These are phyloP conservation scores for Megaceryle torquata DNA, from an alignment of 2,113 vertebrate genomes.

Conservation along the genomic window DNA sequence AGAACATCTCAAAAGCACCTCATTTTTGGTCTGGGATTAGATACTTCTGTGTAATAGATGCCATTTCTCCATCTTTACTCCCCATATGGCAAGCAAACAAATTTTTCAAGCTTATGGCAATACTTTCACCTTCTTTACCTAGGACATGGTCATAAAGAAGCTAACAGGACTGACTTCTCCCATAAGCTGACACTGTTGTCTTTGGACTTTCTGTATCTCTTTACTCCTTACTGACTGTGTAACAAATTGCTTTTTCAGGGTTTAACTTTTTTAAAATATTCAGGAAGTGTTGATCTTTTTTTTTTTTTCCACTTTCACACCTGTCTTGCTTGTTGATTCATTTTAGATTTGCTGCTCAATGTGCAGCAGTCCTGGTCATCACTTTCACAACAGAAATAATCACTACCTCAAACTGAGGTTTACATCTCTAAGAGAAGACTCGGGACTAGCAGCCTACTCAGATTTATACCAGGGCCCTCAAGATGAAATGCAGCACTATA, in stretches of 20 bases:
- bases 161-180: not conserved
- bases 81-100: not conserved
- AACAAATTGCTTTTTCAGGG: not conserved
- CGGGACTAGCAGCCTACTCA: not conserved
- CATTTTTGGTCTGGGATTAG: not conserved
- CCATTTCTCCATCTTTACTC: not conserved
- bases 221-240: not conserved
- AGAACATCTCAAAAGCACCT: not conserved
- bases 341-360: constrained; percentile 4
- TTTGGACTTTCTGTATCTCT: not conserved
- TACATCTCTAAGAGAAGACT: constrained; percentile 1
- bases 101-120: not conserved
- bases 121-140: not conserved
- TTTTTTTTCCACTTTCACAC: not conserved
- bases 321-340: not conserved
- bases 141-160: not conserved
- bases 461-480: not conserved
- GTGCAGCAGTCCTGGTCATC: not conserved
- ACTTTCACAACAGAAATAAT: not conserved
- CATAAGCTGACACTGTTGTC: not conserved
- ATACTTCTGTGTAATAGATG: not conserved
- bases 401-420: constrained; percentile 14
- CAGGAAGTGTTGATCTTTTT: not conserved
- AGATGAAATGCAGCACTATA: not conserved
- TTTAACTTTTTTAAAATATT: not conserved